Base-by-base conservation (phyloP, 53 echinoderm and acorn worm genomes). In the Paracentrotus lividus region DNA sequence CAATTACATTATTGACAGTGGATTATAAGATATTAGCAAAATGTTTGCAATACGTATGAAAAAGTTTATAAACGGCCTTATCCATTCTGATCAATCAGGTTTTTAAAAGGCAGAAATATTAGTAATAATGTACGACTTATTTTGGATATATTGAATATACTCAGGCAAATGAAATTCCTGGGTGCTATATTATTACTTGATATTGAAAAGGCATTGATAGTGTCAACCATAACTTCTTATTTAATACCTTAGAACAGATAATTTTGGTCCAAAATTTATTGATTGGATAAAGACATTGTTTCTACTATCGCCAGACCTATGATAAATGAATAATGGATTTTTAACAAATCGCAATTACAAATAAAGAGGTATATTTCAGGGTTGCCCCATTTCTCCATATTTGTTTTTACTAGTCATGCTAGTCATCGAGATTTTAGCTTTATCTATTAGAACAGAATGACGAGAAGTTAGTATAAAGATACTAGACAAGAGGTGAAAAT, bases 151-250 rank as follows among this genome's bases (percentile, higher is more conserved):
- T 64, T 24, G 18, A 64, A 26, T 64, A 64, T 26, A 9, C 8
- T 64, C 12, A 64, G 4, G 21, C 8, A 64, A 64, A 64, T 64
- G 21, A 64, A 10, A 64, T 64, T 24, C 64, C 64, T 64, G 64
- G n/a, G n/a, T 20, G 8, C 26, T 23, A 64, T 64, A 4, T 9
- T 64, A 16, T n/a, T n/a, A n/a, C 64, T 64, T 26, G 64, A 64
- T 64, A 64, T 64, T 16, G 64, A 16, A 64, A 64, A 23, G n/a
- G 64, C 64, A 64, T 64, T 64, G 64, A 64, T 26, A 64, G 64
- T 64, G 64, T 64, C 4, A 24, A 20, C 4, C 64, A 64, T 16
- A 16, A 64, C 21, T 64, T 64, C 21, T 26, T 64, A 9, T 9
- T 64, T 64, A 10, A 26, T 9, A 26, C 26, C 7, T 64, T 64